Base-by-base conservation (phyloP, 2,113 vertebrate species). In the Prionailurus viverrinus region DNA sequence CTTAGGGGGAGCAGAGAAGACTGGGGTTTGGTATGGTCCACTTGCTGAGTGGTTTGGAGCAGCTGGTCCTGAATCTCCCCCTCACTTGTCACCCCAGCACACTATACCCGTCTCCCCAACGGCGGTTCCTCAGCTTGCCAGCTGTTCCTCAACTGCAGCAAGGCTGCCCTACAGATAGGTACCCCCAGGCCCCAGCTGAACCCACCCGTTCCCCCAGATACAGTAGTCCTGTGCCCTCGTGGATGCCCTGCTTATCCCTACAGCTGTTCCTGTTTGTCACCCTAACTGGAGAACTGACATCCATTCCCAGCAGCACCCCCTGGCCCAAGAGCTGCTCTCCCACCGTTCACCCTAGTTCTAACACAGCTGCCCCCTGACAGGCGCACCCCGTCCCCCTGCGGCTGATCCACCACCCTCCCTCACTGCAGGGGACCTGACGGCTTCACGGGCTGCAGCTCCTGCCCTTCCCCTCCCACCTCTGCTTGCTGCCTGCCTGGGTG, bases 41-140 rank as follows among this genome's bases (percentile, higher is more conserved):
- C 48, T 66, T 92, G 87, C 74, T 80, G 66, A 91, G 63, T 66
- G 36, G 41, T 83, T 96, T 96, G 90, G 65, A 84, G 39, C 69
- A 80, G 41, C 80, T n/a, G 23, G 3, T 92, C 55, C 25, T 41
- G 78, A 88, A 41, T 91, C 79, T 48, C 39, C 84, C 33, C 53
- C 51, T 88, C 82, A 23, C 39, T 55, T 74, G 84, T 94, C 61
- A 90, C 92, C 73, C 87, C 65, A 84, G 5, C 25, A 53, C 55
- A 39, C 39, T 53, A 10, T 87, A 66, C 78, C 39, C 53, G 63
- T 94, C 91, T 73, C 78, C 94, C 79, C 84, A 86, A 7, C 12
- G 84, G 92, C 84, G 69, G 53, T 89, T 88, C 66, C 78, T 92
- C n/a, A 81, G 81, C 81, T 94, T 91, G 92, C 91, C 73, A 93